A percentile compares a stretch with the other conserved stretches of the same genome.
Evolutionary conservation across 2,113 vertebrate species (phyloP).

Genomic region (Scomber colias): DNA sequence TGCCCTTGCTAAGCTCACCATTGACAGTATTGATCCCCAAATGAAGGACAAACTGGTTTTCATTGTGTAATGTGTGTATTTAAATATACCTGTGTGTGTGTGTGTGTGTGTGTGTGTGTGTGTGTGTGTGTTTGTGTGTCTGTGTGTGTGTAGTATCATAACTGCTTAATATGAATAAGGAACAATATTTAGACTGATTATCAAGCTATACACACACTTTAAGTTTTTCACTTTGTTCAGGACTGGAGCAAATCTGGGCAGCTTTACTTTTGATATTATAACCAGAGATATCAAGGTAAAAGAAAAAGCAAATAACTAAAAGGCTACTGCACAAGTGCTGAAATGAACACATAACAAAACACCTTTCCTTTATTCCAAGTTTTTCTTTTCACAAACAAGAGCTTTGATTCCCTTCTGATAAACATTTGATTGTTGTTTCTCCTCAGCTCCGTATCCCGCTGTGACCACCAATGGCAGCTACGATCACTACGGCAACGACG

Average conservation of each 20-base stretch:
- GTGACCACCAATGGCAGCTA: conserved; percentile 36
- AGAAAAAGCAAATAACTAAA: neutral
- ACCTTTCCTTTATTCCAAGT: neutral
- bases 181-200: neutral
- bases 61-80: neutral
- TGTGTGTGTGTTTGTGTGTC: conserved; percentile 6
- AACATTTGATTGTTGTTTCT: neutral
- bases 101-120: neutral
- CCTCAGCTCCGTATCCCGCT: conserved; percentile 31
- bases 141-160: neutral
- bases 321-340: neutral
- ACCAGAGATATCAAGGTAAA: neutral
- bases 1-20: conserved; percentile 13
- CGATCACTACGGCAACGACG: conserved; percentile 51
- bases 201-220: neutral
- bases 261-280: conserved; percentile 2
- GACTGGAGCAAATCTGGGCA: neutral
- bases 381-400: neutral
- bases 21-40: conserved; percentile 5
- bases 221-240: neutral
- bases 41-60: neutral
- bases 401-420: conserved; percentile 19
- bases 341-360: neutral
- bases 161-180: neutral
- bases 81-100: neutral